Evolutionary conservation across 1,140 invertebrate genomes (phyloP).

Genomic region (Cylas formicarius): DNA sequence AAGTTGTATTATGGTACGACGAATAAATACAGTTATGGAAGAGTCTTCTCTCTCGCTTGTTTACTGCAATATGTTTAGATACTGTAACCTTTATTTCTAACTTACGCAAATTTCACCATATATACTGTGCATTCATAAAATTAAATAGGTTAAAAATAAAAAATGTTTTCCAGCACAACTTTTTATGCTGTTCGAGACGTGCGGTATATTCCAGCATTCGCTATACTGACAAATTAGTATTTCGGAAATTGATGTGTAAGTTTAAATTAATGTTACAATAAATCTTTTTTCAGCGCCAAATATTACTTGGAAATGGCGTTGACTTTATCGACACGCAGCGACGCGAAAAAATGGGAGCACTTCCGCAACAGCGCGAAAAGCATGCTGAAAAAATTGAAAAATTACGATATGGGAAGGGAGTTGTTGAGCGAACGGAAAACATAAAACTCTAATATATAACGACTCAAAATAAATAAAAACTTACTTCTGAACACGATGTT

Average conservation of each 20-base stretch:
- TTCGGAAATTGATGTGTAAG: neutral
- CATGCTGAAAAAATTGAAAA: constrained; percentile 26
- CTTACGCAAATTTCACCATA: no score
- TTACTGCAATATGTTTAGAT: no score
- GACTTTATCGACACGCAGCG: constrained; percentile 24
- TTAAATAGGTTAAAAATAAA: no score
- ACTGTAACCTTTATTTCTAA: no score
- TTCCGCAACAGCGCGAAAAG: constrained; percentile 24
- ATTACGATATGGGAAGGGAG: constrained; percentile 32
- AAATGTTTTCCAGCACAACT: no score
- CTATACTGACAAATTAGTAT: no score
- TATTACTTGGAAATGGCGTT: constrained; percentile 34
- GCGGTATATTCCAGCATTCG: no score
- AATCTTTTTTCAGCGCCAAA: constrained; percentile 27
- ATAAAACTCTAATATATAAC: neutral
- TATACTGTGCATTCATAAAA: no score
- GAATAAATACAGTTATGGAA: no score
- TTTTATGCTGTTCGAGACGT: no score
- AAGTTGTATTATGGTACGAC: no score
- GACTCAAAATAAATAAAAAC: constrained; percentile 4
- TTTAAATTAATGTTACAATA: neutral
- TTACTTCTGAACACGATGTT: constrained; percentile 23
- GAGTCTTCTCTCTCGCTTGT: no score
- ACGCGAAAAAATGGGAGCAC: constrained; percentile 28
- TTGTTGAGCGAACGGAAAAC: constrained; percentile 17